Conservation (phyloP, 2,797 vertebrate species). For the Anabas testudineus region DNA sequence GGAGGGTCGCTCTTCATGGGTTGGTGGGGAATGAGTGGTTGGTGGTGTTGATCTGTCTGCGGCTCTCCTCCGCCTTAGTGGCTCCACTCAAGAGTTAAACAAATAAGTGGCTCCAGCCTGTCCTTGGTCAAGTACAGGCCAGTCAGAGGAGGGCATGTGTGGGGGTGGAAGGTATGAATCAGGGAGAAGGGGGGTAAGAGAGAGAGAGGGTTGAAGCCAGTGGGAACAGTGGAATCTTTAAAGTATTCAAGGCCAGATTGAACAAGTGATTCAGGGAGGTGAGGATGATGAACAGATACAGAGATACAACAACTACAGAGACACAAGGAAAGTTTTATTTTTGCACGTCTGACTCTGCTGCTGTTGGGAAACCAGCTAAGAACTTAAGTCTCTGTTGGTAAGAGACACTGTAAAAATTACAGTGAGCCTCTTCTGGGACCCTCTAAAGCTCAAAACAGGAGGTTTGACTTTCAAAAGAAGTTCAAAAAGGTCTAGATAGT, state of each 20-base stretch:
- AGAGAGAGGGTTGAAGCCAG: background rate
- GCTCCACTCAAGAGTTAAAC: constrained; percentile 77
- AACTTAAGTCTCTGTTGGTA: background rate
- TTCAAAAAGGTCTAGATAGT: background rate
- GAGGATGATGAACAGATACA: background rate
- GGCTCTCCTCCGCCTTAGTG: constrained; percentile 60
- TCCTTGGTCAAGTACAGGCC: constrained; percentile 73
- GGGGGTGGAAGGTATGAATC: background rate
- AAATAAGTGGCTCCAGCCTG: constrained; percentile 81
- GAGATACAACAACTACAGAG: background rate
- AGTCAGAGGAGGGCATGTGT: constrained; percentile 29
- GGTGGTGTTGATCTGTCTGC: constrained; percentile 34
- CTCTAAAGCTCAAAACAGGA: background rate
- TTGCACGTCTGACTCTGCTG: background rate
- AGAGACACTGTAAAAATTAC: constrained; percentile 1
- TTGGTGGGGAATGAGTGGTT: background rate
- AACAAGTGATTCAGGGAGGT: background rate
- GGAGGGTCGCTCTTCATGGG: too few relatives aligned
- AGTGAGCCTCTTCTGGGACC: background rate
- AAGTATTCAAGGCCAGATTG: background rate
- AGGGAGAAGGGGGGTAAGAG: constrained; percentile 4
- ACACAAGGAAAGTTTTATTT: background rate
- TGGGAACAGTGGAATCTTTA: background rate
- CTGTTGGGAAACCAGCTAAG: constrained; percentile 2
- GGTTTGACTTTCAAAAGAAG: background rate